Base-by-base conservation (phyloP, 2,113 vertebrate genomes). In the Rhea pennata region DNA sequence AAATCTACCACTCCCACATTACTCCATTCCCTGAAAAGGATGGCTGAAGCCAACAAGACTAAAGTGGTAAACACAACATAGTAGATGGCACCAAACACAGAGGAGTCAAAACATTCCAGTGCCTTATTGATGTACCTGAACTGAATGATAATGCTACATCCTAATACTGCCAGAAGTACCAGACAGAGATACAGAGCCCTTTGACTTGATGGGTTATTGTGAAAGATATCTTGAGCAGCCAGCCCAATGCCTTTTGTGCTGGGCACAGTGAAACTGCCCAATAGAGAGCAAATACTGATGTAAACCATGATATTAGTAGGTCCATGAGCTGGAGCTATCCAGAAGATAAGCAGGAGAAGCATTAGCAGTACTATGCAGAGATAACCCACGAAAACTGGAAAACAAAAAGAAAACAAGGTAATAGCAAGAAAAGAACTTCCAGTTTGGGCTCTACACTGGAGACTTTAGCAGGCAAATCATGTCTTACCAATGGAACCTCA, bases 111-210 rank as follows among this genome's bases (percentile, higher is more conserved):
- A 94, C 96, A 97, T 97, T 99, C 98, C 88, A 99, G 95, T 9
- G 99, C 99, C 97, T 99, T 99, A 96, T 99, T 99, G 98, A 99
- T 99, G 95, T 99, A 99, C 84, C 98, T 97, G 97, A 99, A 99
- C 98, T 99, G 99, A 66, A 99, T 98, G 33, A 99, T 98, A 95
- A 99, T 98, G 98, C 99, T 99, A 97, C 98, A 97, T 36, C 98
- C 96, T 54, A 99, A 98, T 69, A 99, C 98, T 62, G 97, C 98
- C 96, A 99, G 90, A 62, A 99, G 98, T 78, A 98, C 97, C 93
- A 99, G 89, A 96, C 99, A 99, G 72, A 99, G 98, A 85, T 96
- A 96, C 79, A 98, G 97, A 67, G 99, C 98, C 79, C 98, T 97
- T 96, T 97, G 95, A 84, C 98, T 98, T 6, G 96, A 96, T 1